These are phyloP conservation scores for Nycticorax nycticorax DNA, from an alignment of 2,113 vertebrate genomes.

Conservation along the genomic window DNA sequence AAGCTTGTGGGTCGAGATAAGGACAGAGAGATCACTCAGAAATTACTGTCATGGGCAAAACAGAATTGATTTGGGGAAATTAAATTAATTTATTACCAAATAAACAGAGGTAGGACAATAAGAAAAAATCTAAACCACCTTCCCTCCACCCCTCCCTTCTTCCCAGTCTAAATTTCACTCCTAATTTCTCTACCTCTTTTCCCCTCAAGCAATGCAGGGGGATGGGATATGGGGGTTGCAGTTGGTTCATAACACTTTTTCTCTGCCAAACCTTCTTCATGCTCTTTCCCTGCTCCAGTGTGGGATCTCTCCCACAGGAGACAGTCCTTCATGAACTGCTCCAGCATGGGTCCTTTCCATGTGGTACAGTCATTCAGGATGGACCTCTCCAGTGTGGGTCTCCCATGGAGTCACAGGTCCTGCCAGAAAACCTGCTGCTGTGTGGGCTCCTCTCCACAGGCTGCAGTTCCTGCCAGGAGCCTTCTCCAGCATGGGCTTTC, in stretches of 20 bases:
- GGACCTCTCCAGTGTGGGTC: background rate
- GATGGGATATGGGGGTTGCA: background rate
- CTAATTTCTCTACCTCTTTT: background rate
- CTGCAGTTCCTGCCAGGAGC: background rate
- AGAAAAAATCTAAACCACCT: background rate
- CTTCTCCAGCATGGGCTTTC: fast-evolving
- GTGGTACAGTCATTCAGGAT: background rate
- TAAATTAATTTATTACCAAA: background rate
- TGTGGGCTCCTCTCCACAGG: background rate
- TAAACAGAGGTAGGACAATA: background rate
- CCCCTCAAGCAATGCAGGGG: background rate
- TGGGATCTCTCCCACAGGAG: background rate
- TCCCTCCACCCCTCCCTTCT: background rate
- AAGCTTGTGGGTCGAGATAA: background rate
- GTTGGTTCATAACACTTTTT: background rate
- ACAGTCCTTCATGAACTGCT: background rate
- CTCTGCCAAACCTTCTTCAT: background rate
- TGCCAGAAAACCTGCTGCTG: background rate
- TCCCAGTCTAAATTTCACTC: background rate
- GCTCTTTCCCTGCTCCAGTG: background rate
- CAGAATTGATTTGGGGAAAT: background rate
- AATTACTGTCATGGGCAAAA: background rate
- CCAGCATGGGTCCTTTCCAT: background rate
- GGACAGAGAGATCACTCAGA: background rate
- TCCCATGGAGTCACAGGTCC: background rate